Conservation (phyloP, 1,140 invertebrate species). For the Drosophila erecta region DNA sequence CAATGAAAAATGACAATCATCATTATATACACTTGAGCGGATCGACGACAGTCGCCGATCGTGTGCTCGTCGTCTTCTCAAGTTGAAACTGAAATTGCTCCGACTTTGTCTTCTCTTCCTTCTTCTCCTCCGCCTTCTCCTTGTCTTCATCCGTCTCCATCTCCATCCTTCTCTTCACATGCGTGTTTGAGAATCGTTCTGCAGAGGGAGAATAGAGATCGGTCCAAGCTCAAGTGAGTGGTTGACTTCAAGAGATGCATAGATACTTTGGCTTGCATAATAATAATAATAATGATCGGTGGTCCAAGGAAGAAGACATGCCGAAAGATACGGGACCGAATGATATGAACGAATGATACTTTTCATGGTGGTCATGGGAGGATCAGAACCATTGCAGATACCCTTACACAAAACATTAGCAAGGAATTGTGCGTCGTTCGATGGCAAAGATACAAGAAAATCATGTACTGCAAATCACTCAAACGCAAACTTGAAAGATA, state of each 20-base stretch:
- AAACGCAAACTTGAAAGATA: neutral
- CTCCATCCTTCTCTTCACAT: constrained; percentile 9
- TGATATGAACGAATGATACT: constrained; percentile 6
- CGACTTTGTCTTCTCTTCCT: constrained; percentile 13
- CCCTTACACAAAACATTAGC: neutral
- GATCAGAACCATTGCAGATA: neutral
- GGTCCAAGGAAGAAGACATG: constrained; percentile 1
- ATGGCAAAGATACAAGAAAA: neutral
- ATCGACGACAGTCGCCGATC: constrained; percentile 29
- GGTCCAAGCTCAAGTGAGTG: constrained; percentile 15
- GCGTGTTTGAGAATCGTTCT: constrained; percentile 33
- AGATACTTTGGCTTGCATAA: constrained; percentile 32
- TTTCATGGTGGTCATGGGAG: constrained; percentile 7
- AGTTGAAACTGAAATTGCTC: constrained; percentile 60
- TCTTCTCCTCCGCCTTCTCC: neutral
- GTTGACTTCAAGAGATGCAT: constrained; percentile 14
- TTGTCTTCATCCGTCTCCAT: neutral
- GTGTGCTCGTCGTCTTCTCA: constrained; percentile 27
- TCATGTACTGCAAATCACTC: no score
- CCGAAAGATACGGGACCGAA: constrained; percentile 5
- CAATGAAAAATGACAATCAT: constrained; percentile 78
- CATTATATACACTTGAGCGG: constrained; percentile 72
- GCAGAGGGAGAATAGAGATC: neutral
- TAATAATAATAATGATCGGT: constrained; percentile 11
- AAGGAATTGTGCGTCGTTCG: neutral